Base-by-base conservation (phyloP, 92 coral and sea anemone genomes). In the Porites lobata region DNA sequence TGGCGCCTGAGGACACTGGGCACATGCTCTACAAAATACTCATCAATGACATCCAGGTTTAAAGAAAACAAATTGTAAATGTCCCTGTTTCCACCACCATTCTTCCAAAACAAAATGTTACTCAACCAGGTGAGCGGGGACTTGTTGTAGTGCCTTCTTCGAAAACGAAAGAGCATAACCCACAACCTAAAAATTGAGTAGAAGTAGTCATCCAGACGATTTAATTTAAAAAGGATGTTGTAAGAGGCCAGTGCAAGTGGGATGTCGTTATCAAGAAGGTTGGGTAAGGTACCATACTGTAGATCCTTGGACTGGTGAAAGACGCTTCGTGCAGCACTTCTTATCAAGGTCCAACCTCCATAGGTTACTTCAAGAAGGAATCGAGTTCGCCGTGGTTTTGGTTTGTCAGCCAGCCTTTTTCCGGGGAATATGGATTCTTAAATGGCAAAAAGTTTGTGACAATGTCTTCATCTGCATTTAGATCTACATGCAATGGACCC, bases 341-440 rank as follows among this genome's bases (percentile, higher is more conserved):
- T 68, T 7, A 84, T 52, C 9, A 70, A 56, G 52, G 89, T 71
- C 86, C 89, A 84, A 7, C 92, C 92, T 6, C 87, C 88, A 81
- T 86, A 91, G 8, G 71, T 71, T 0, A 81, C 63, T 57, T 75
- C 94, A 6, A 92, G 87, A 14, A 79, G 26, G 53, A 92, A 92
- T 82, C 88, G 94, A 8, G 71, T 87, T n/a, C 83, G 24, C 92
- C 94, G 83, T 24, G 92, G 94, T 29, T 87, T 87, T 13, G 93
- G 89, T 14, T 83, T 78, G 50, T 91, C 91, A 18, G 94, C 92
- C 50, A 91, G 84, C 10, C 22, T 59, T 50, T 52, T 29, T 51
- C 83, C 89, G 20, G 82, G 87, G n/a, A 87, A 87, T 14, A 87
- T n/a, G 11, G 87, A 52, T 65, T 89, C 85, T 58, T 85, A 90